Evolutionary conservation across 2,797 vertebrate genomes (phyloP).

Genomic region (Dromococcyx pavoninus): DNA sequence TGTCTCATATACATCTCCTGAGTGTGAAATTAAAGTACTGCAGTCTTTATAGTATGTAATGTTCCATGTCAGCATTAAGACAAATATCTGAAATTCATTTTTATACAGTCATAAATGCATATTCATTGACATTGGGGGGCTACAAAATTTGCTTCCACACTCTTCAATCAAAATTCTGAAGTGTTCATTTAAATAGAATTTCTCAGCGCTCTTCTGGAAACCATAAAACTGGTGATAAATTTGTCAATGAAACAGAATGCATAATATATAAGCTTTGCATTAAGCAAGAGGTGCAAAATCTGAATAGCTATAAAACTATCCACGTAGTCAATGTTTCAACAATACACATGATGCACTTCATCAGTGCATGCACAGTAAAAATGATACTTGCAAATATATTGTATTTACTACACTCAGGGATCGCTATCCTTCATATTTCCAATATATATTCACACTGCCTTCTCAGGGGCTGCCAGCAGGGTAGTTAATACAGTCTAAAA

Average conservation of each 20-base stretch:
- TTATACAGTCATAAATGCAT: neutral
- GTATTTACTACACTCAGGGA: neutral
- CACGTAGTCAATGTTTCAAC: neutral
- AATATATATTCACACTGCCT: neutral
- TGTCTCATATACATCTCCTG: neutral
- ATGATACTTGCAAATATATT: neutral
- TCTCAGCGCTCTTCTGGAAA: neutral
- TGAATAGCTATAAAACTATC: neutral
- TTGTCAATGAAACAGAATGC: neutral
- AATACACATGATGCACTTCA: neutral
- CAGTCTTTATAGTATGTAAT: neutral
- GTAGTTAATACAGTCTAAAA: neutral
- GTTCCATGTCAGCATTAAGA: neutral
- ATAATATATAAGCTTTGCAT: neutral
- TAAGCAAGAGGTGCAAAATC: neutral
- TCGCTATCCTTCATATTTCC: neutral
- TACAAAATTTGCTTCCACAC: neutral
- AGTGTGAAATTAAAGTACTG: neutral
- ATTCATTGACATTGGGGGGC: neutral
- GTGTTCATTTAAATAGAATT: neutral
- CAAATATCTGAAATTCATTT: neutral
- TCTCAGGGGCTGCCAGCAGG: neutral
- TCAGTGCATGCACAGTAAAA: neutral
- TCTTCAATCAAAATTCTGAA: neutral
- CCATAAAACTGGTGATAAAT: neutral